Conservation (phyloP, 2,888 invertebrate species). For the Diploptera punctata region DNA sequence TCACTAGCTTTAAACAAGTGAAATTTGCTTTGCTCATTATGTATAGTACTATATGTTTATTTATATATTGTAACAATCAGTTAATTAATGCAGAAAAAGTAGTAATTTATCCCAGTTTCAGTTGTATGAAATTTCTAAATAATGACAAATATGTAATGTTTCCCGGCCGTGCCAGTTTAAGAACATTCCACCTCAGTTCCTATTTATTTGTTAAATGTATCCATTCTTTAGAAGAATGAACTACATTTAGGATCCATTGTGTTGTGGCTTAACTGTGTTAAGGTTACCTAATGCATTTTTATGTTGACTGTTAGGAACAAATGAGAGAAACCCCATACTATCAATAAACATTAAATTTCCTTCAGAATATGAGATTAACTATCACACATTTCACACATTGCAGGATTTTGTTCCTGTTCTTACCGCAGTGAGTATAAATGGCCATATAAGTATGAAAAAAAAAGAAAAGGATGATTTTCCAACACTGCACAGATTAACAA, state of each 20-base stretch:
- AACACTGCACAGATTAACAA: not conserved
- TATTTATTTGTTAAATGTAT: not conserved
- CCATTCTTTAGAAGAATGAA: not conserved
- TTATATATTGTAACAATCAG: too few species aligned
- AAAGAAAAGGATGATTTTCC: not conserved
- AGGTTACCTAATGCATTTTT: not conserved
- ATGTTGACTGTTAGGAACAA: not conserved
- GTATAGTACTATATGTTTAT: too few species aligned
- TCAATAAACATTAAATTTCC: not conserved
- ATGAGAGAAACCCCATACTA: not conserved
- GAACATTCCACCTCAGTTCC: not conserved
- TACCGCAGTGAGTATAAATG: conserved; percentile 57
- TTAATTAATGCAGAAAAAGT: too few species aligned
- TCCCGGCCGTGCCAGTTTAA: conserved; percentile 18
- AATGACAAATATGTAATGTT: conserved; percentile 25
- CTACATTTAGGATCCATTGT: not conserved
- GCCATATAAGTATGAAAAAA: conserved; percentile 1
- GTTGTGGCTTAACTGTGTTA: conserved; percentile 9
- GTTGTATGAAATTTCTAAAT: too few species aligned
- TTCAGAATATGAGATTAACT: conserved; percentile 14
- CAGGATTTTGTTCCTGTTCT: conserved; percentile 60
- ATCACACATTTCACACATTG: conserved; percentile 47
- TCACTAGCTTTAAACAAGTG: too few species aligned
- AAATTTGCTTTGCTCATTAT: too few species aligned
- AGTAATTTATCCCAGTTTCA: too few species aligned